phyloP scores from a whole-genome alignment of 2,888 invertebrate species.

The Caenorhabditis panamensis region DNA sequence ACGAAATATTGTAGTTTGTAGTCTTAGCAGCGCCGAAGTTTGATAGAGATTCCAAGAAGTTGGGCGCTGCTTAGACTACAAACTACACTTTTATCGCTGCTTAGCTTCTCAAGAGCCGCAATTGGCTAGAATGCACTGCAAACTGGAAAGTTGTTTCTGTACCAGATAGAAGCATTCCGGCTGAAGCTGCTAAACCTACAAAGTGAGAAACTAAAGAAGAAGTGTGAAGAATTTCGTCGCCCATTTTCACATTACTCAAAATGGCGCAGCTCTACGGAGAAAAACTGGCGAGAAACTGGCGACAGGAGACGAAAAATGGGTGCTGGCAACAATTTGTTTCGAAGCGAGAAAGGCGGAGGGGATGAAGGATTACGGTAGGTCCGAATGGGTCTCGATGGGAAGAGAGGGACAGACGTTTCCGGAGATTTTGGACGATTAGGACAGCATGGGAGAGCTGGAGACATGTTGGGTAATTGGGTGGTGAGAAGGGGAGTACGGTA shows the following conservation, averaged over 20 bases:
- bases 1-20: too few species aligned
- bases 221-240: neutral
- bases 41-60: too few species aligned
- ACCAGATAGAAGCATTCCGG: too few species aligned
- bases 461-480: conserved; percentile 2
- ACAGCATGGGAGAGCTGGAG: neutral
- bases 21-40: too few species aligned
- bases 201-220: neutral
- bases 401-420: neutral
- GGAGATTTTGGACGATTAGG: conserved; percentile 4
- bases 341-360: neutral
- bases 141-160: too few species aligned
- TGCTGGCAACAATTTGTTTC: conserved; percentile 36
- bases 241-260: conserved; percentile 15
- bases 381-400: conserved; percentile 6
- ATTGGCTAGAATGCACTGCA: too few species aligned
- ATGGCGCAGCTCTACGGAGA: neutral
- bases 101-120: too few species aligned
- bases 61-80: neutral
- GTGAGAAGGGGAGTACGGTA: neutral
- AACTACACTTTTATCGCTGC: too few species aligned
- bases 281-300: neutral
- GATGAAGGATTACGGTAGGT: conserved; percentile 26
- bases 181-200: too few species aligned
- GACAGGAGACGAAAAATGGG: neutral